phyloP scores from a whole-genome alignment of 2,888 invertebrate species.

The Pilophorus perplexus region DNA sequence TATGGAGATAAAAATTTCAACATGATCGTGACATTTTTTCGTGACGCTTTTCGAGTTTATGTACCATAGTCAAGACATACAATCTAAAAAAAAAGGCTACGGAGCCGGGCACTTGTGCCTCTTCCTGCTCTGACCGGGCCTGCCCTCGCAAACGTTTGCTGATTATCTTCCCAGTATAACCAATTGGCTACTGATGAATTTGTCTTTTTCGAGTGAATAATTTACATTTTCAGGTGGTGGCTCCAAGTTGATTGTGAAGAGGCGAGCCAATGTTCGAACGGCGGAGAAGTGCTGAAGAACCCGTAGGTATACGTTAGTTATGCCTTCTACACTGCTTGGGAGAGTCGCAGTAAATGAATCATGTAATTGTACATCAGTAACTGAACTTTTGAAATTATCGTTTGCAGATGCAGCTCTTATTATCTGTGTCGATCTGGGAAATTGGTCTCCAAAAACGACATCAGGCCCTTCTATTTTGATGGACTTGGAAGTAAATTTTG shows the following conservation, averaged over 20 bases:
- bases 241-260: slow-evolving; percentile 2
- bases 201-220: neutral
- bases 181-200: no score
- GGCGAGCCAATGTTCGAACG: neutral
- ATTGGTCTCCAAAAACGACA: neutral
- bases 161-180: no score
- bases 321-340: neutral
- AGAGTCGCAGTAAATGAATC: neutral
- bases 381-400: neutral
- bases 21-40: no score
- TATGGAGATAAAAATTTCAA: no score
- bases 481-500: neutral
- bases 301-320: slow-evolving; percentile 6
- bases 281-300: neutral
- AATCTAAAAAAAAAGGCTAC: no score
- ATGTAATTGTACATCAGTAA: neutral
- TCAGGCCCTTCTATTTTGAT: slow-evolving; percentile 6
- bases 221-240: slow-evolving; percentile 11
- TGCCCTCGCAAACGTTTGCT: no score
- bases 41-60: no score
- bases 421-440: neutral
- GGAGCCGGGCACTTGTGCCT: no score
- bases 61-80: no score
- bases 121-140: no score
- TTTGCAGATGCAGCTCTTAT: neutral